Evolutionary conservation across 2,888 invertebrate species (phyloP), one percentile per base, ranked within the genome.

Genomic region (Osedax frankpressi): DNA sequence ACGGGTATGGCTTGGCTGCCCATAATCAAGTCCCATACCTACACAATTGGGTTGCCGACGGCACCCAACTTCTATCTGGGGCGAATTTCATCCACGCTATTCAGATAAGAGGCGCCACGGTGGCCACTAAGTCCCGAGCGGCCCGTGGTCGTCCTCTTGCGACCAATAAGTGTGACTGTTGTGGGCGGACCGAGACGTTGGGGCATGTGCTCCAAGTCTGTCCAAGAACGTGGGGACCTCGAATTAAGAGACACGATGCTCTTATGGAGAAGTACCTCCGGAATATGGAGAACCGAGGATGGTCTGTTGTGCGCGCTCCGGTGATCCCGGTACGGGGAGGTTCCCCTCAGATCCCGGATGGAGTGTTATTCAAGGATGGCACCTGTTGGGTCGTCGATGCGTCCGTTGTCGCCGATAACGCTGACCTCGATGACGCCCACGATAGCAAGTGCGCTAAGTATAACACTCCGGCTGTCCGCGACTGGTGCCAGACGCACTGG

Each of bases 401-500:
- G 65, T 65, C 65, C 11, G 14, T 65, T 2, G 65, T 65, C 2
- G 24, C 65, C 1, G 19, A n/a, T 28, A 65, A 65, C 65, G 65
- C 65, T 65, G 65, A 65, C 65, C 65, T 65, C 19, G 65, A 65
- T 11, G 24, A 14, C 14, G 65, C 24, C 65, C 14, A 2, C 14
- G 1, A 1, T 3, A 65, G 65, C 65, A 65, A 65, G 14, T 65
- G 65, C 14, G 14, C 2, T 2, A 65, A 65, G 24, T 65, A 11
- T 19, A 14, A 65, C 24, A 65, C 65, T n/a, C 19, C 65, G 65
- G 65, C 65, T 19, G 65, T 65, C 65, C 65, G 65, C 19, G 65
- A 65, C 65, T 65, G 65, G 65, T 65, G 19, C 65, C 65, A 65
- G 65, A 27, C 65, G 65, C 3, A 65, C 65, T 65, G 65, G 65